These are phyloP conservation scores for Lophochroa leadbeateri DNA, from an alignment of 2,113 vertebrate species.

Conservation along the genomic window DNA sequence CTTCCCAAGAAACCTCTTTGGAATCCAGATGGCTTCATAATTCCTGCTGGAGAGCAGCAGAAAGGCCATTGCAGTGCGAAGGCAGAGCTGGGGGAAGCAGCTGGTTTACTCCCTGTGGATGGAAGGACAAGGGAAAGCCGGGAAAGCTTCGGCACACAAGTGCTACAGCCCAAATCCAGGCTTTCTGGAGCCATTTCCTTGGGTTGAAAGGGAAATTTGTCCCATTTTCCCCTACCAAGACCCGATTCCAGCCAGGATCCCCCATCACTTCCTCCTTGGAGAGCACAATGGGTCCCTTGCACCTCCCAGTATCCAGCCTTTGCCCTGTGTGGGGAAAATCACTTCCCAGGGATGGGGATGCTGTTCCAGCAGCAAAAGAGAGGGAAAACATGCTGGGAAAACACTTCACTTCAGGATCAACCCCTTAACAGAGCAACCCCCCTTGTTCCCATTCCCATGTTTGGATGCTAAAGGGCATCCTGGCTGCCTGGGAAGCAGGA, in stretches of 20 bases:
- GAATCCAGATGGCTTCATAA: background rate
- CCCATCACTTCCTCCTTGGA: background rate
- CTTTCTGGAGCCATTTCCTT: background rate
- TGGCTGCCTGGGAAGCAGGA: background rate
- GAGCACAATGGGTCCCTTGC: accelerated
- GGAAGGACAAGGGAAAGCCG: background rate
- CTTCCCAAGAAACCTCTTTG: background rate
- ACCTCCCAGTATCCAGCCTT: background rate
- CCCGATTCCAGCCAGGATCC: accelerated
- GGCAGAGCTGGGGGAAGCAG: background rate
- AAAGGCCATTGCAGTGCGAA: background rate
- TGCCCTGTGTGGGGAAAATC: accelerated
- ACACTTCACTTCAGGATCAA: background rate
- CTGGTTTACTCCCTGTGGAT: background rate
- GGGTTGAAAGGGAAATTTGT: background rate
- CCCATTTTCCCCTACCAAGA: background rate
- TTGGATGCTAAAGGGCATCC: background rate
- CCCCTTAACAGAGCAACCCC: accelerated
- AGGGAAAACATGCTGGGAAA: background rate
- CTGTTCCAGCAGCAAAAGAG: accelerated
- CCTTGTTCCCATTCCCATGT: background rate
- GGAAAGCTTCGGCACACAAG: background rate
- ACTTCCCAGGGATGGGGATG: background rate
- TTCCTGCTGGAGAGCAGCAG: slow-evolving; percentile 6
- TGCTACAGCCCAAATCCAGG: background rate